Base-by-base conservation (phyloP, 2,113 vertebrate genomes). In the Chrysochloris asiatica region DNA sequence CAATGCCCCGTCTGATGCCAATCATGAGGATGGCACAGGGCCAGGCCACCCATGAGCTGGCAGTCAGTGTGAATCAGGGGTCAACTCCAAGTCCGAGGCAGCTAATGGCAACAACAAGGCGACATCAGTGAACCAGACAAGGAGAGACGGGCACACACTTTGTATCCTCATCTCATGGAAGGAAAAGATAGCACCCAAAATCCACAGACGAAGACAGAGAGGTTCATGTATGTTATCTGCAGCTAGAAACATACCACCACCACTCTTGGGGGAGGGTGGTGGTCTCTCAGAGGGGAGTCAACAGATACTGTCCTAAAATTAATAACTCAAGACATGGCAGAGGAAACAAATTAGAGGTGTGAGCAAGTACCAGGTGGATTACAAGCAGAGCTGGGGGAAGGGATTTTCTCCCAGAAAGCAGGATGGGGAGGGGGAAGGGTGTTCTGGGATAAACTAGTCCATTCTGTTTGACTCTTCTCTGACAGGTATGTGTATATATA, bases 261-360 rank as follows among this genome's bases (percentile, higher is more conserved):
- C 10, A 7, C 2, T 0, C 0, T 8, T 0, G 0, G 47, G 52
- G 22, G 38, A 43, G 77, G 30, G 21, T 7, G 22, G 36, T 0
- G 1, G 10, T 33, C 28, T 19, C 43, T 33, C 45, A 6, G 33
- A 1, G 0, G 22, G 56, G 10, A 69, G 24, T 10, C n/a, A 2
- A 7, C 16, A 48, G 38, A 3, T 6, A 6, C 41, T 13, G 38
- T 36, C 82, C 75, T 4, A 4, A 47, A 24, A 17, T 1, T 0
- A 26, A 4, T 8, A 14, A 28, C 10, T 4, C 24, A 47, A 30
- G 83, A 43, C 43, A 28, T 16, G 28, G 36, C 16, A 38, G 17
- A 67, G n/a, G 10, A 9, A 45, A 93, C 41, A 24, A 11, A 5
- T 48, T 4, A 8, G 33, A 28, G 50, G 6, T 8, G 0, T 5